Evolutionary conservation across 2,888 invertebrate genomes (phyloP).

Genomic region (Frankliniella intonsa): DNA sequence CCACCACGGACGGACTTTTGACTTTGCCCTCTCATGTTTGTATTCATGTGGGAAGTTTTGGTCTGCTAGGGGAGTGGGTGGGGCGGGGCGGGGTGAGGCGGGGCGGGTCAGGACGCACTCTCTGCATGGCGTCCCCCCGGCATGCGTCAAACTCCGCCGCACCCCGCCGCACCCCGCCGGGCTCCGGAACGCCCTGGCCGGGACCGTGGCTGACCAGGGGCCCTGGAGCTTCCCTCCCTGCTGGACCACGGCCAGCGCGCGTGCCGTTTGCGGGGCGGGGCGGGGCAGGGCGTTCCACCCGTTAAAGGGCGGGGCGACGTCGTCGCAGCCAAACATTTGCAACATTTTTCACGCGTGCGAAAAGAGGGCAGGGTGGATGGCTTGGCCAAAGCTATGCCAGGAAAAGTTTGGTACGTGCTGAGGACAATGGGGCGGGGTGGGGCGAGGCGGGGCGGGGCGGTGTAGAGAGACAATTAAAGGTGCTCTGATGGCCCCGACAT

Average conservation of each 20-base stretch:
- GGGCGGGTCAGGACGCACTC: neutral
- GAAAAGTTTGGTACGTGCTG: neutral
- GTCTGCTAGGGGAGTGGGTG: neutral
- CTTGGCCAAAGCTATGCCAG: neutral
- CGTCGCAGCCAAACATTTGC: neutral
- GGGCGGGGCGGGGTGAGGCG: neutral
- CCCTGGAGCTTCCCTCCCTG: neutral
- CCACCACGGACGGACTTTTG: too few species aligned
- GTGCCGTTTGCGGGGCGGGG: neutral
- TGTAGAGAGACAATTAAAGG: too few species aligned
- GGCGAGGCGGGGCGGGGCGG: too few species aligned
- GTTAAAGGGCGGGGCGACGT: neutral
- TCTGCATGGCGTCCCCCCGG: neutral
- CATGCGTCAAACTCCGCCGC: neutral
- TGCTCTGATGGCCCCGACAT: too few species aligned
- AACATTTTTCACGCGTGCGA: neutral
- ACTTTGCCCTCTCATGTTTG: neutral
- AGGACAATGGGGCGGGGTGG: too few species aligned
- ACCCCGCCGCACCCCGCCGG: neutral
- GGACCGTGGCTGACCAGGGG: neutral
- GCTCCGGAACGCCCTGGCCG: neutral
- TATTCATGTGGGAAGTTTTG: neutral
- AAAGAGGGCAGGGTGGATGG: neutral
- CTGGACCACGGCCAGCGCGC: neutral
- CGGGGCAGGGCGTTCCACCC: neutral